Evolutionary conservation across 2,113 vertebrate species (phyloP).

Genomic region (Haplochromis vanheusdeni): DNA sequence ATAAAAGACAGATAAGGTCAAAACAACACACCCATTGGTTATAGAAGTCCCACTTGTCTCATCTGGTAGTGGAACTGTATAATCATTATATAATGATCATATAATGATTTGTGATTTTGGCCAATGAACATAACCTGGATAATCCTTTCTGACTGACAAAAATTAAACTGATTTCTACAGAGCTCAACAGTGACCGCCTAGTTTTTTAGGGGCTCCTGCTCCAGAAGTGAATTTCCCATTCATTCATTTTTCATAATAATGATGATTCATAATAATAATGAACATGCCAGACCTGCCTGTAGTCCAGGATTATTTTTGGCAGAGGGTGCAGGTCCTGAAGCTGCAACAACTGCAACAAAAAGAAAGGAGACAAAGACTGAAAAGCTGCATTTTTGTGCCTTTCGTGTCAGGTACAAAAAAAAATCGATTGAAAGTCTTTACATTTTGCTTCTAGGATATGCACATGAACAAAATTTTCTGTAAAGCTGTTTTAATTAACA

Average conservation of each 20-base stretch:
- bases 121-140: not conserved
- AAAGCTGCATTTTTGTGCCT: not conserved
- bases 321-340: constrained; percentile 85
- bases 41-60: not conserved
- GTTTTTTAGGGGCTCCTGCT: not conserved
- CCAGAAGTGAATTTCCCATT: not conserved
- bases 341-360: constrained; percentile 72
- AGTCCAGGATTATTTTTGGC: constrained; percentile 86
- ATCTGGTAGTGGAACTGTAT: not conserved
- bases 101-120: not conserved
- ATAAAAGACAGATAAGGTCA: not conserved
- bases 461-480: not conserved
- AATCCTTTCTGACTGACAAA: not conserved
- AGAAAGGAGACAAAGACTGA: not conserved
- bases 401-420: not conserved
- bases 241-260: not conserved
- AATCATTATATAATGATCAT: not conserved
- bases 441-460: not conserved
- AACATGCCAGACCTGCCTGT: constrained; percentile 77
- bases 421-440: not conserved
- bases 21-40: not conserved
- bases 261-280: not conserved
- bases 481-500: not conserved
- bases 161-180: not conserved
- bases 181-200: not conserved